A percentile compares a stretch with the other conserved stretches of the same genome.
Conservation (phyloP, 2,797 vertebrate genomes). For the Euphonia xanthogaster region DNA sequence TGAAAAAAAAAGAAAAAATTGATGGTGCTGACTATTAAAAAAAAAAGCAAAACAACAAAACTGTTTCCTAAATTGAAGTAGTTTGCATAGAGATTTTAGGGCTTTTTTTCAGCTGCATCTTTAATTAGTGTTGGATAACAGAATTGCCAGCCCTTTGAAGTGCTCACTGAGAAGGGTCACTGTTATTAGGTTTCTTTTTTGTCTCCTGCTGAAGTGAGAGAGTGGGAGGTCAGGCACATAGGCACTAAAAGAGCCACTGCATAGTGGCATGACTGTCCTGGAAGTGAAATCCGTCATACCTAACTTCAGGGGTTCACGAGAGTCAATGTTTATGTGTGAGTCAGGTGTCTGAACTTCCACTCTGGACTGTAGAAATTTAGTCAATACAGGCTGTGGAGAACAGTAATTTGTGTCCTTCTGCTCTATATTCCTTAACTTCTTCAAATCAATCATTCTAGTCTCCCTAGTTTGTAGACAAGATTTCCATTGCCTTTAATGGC, state of each 20-base stretch:
- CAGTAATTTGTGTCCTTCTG: not conserved
- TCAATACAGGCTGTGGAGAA: not conserved
- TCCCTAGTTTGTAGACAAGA: not conserved
- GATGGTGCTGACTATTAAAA: not conserved
- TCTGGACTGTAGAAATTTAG: not conserved
- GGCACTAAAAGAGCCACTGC: not conserved
- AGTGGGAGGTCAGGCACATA: not conserved
- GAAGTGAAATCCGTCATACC: not conserved
- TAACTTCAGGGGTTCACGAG: rapidly evolving
- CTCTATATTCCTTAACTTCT: not conserved
- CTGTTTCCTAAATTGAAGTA: not conserved
- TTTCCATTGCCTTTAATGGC: not conserved
- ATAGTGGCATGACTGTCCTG: not conserved
- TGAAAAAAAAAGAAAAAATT: slow-evolving; percentile 32
- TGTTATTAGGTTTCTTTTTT: not conserved
- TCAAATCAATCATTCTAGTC: not conserved
- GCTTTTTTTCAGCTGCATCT: not conserved
- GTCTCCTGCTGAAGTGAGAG: not conserved
- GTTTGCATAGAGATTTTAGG: not conserved
- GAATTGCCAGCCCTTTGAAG: not conserved
- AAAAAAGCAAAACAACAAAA: not conserved
- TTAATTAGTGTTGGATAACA: not conserved
- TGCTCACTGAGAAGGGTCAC: not conserved
- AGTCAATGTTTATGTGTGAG: not conserved
- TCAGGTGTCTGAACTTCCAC: not conserved